Evolutionary conservation across 2,797 vertebrate genomes (phyloP).

Genomic region (Lagocephalus sceleratus): DNA sequence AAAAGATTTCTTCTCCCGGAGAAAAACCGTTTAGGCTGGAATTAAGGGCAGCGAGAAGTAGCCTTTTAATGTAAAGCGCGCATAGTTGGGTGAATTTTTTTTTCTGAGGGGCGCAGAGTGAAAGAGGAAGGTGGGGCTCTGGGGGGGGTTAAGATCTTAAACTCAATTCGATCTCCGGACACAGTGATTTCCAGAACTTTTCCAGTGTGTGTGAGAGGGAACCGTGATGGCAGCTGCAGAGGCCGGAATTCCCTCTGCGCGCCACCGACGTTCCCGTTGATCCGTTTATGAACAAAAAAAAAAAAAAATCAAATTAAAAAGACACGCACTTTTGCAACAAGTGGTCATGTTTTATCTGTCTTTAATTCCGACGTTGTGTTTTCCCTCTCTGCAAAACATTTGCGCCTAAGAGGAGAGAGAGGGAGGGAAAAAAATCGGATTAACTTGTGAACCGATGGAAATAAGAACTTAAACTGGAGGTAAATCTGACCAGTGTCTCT

Average conservation of each 20-base stretch:
- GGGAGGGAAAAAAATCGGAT: conserved; percentile 80
- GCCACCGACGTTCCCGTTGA: not conserved
- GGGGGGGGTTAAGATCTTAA: conserved; percentile 47
- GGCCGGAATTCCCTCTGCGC: not conserved
- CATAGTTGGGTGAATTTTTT: conserved; percentile 83
- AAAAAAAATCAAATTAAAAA: not conserved
- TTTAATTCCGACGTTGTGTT: conserved; percentile 18
- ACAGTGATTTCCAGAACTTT: conserved; percentile 51
- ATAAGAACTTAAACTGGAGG: conserved; percentile 93
- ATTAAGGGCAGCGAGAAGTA: conserved; percentile 93
- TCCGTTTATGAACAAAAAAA: not conserved
- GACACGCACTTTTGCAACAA: not conserved
- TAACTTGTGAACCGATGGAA: conserved; percentile 95
- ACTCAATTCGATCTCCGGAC: conserved; percentile 70
- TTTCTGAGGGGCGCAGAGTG: conserved; percentile 43
- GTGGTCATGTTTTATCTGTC: conserved; percentile 1
- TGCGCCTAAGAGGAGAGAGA: conserved; percentile 54
- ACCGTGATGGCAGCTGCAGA: not conserved
- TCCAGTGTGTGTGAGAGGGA: conserved; percentile 17
- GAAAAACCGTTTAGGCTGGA: conserved; percentile 99
- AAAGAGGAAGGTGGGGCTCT: conserved; percentile 24
- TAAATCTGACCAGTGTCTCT: conserved; percentile 90
- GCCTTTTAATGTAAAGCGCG: conserved; percentile 92
- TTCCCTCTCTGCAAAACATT: conserved; percentile 28
- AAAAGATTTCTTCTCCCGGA: conserved; percentile 98